Percentiles rank a stretch among this genome's conserved stretches.
phyloP scores from a whole-genome alignment of 2,797 vertebrate genomes.

The Labroides dimidiatus region DNA sequence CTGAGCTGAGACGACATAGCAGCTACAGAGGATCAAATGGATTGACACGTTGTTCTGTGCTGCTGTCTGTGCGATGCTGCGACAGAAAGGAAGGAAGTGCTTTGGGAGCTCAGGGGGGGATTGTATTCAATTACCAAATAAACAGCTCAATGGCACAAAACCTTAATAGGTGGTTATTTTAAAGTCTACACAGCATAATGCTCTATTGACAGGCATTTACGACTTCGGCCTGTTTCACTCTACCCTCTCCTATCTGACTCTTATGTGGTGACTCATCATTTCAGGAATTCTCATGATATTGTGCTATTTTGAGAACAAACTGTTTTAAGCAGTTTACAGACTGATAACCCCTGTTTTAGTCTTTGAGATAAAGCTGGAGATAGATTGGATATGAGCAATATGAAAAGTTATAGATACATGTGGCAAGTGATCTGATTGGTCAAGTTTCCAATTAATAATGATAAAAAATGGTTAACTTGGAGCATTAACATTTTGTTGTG shows the following conservation, averaged over 20 bases:
- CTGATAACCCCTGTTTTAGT: not conserved
- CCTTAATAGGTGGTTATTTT: constrained; percentile 48
- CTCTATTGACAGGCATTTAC: constrained; percentile 44
- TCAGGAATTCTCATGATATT: no score
- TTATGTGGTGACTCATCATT: no score
- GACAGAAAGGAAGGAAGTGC: constrained; percentile 41
- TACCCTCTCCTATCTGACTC: no score
- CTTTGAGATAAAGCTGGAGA: constrained; percentile 16
- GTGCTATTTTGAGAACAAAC: no score
- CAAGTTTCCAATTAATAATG: no score
- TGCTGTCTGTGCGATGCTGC: constrained; percentile 54
- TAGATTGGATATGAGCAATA: not conserved
- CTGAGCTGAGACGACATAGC: constrained; percentile 69
- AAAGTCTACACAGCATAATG: constrained; percentile 30
- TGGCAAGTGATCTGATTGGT: no score
- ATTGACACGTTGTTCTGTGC: constrained; percentile 64
- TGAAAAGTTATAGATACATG: constrained; percentile 2
- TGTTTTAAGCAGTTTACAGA: not conserved
- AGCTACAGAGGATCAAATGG: constrained; percentile 63
- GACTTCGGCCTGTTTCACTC: no score
- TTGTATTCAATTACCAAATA: constrained; percentile 69
- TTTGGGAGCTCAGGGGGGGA: constrained; percentile 44
- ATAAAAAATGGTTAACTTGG: constrained; percentile 7
- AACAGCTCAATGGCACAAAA: constrained; percentile 54
- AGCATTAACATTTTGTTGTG: constrained; percentile 5